Base-by-base conservation (phyloP, 2,797 vertebrate genomes). In the Sebastes trivittatus region DNA sequence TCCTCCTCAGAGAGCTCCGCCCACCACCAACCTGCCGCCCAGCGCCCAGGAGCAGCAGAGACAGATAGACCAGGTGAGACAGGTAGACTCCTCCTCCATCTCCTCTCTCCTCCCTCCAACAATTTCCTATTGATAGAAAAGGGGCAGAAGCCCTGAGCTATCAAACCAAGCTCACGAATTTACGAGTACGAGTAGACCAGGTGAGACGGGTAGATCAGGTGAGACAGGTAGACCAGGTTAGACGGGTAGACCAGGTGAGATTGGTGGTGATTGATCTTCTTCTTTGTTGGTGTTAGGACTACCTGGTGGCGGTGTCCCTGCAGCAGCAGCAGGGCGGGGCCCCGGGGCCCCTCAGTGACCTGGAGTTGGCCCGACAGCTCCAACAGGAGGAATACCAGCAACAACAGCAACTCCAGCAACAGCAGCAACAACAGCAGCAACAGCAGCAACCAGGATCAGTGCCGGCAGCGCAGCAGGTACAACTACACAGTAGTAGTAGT, bases 371-470 rank as follows among this genome's bases (percentile, higher is more conserved):
- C 0, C 94, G 92, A 14, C 96, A 96, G 79, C 96, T 99, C 25
- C 98, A 99, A 82, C 96, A 98, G 55, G 97, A 99, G 85, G 98
- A 99, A 49, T 98, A 98, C 16, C 96, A 98, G 22, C 96, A 96
- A 4, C 97, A 95, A 5, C 95, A 94, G 4, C 94, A 72, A 9
- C 65, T n/a, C 1, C 67, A 75, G 5, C 74, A 85, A 6, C 32
- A 63, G 0, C 20, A 88, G 3, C 71, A 73, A 1, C 79, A 81
- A 16, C 81, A 59, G 6, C 67, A 66, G 4, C 92, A 85, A 1
- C 90, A 81, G 0, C 79, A 38, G 1, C 92, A 74, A 20, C 23
- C 79, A 6, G 94, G 91, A 58, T 2, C 87, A 0, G 18, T 23
- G 11, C 86, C 77, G 67, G 58, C 81, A 1, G 11, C 81, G 8